A percentile compares a stretch with the other conserved stretches of the same genome.
Evolutionary conservation across 1,140 invertebrate species (phyloP).

Genomic region (Leptonema lineaticorne): DNA sequence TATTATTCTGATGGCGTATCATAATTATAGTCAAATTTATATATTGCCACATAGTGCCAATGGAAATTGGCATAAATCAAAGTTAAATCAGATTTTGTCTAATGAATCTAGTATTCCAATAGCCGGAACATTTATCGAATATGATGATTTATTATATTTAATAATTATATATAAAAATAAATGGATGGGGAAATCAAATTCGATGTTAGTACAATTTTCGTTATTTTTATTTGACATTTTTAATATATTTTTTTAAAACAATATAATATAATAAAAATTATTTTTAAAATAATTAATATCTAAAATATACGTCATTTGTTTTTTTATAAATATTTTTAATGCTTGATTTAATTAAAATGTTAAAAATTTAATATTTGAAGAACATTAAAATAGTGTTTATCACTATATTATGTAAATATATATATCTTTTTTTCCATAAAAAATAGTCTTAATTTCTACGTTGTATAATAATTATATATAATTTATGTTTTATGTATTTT

Average conservation of each 20-base stretch:
- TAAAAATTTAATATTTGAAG: not conserved
- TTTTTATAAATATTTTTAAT: too few species aligned
- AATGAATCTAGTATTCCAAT: constrained; percentile 24
- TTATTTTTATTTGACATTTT: too few species aligned
- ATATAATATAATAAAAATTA: too few species aligned
- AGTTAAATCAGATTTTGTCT: constrained; percentile 24
- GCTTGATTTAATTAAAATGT: too few species aligned
- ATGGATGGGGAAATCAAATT: constrained; percentile 18
- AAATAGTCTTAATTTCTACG: too few species aligned
- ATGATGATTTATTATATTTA: constrained; percentile 29
- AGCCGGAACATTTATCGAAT: constrained; percentile 25
- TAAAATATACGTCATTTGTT: too few species aligned
- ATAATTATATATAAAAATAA: constrained; percentile 29
- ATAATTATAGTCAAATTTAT: constrained; percentile 2
- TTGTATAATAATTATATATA: not conserved
- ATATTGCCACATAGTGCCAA: not conserved
- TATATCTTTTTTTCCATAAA: not conserved
- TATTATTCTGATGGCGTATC: constrained; percentile 12
- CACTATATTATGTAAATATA: not conserved
- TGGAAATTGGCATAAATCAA: constrained; percentile 12
- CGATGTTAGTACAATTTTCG: constrained; percentile 29
- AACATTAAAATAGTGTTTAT: too few species aligned
- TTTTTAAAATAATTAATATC: too few species aligned
- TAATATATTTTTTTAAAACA: too few species aligned
- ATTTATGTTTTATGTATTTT: not conserved